phyloP scores from a whole-genome alignment of 2,113 vertebrate species.

The Eira barbara region DNA sequence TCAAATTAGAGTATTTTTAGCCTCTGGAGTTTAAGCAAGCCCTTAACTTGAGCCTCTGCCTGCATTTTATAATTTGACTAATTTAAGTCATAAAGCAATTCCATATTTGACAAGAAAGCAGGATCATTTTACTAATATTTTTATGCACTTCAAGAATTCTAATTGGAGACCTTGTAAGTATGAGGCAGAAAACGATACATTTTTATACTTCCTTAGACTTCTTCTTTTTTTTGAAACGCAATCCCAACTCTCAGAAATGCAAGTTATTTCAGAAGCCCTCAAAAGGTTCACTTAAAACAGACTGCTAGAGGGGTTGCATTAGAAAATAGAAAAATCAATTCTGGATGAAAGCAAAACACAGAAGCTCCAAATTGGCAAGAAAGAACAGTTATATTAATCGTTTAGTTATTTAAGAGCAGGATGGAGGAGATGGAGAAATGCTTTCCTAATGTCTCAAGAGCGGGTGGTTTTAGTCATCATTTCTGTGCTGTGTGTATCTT shows the following conservation, averaged over 20 bases:
- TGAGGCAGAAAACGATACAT: constrained; percentile 11
- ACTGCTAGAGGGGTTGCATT: neutral
- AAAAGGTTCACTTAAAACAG: constrained; percentile 49
- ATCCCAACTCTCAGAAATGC: constrained; percentile 26
- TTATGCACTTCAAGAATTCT: constrained; percentile 40
- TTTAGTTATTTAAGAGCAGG: constrained; percentile 27
- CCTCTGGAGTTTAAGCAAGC: constrained; percentile 25
- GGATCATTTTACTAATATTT: constrained; percentile 41
- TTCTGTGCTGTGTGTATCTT: neutral
- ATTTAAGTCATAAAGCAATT: constrained; percentile 48
- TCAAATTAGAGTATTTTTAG: constrained; percentile 44
- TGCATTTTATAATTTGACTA: constrained; percentile 50
- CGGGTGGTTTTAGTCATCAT: neutral
- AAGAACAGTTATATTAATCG: neutral
- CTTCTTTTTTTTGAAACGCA: neutral
- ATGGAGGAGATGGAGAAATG: neutral
- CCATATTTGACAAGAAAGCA: constrained; percentile 41
- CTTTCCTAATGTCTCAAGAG: constrained; percentile 14
- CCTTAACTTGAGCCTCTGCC: neutral
- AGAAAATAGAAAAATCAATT: constrained; percentile 52
- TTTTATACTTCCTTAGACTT: constrained; percentile 23
- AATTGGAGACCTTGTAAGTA: neutral
- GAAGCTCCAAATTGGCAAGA: constrained; percentile 33
- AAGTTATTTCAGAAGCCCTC: constrained; percentile 38
- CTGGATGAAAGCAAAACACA: constrained; percentile 47